Evolutionary conservation across 2,888 invertebrate genomes (phyloP).

Genomic region (Iphiclides podalirius): DNA sequence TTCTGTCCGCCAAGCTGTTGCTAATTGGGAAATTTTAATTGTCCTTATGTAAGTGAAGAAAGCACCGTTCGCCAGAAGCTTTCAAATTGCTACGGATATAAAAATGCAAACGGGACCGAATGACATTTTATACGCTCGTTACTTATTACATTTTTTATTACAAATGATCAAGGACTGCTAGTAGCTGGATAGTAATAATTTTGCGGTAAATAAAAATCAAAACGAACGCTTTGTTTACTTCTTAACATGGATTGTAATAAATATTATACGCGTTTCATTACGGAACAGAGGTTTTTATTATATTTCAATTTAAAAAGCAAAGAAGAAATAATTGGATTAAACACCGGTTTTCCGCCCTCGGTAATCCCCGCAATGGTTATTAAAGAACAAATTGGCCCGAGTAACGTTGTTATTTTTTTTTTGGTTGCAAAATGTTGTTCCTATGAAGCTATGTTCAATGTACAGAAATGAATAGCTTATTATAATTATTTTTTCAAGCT

Average conservation of each 20-base stretch:
- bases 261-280: constrained; percentile 6
- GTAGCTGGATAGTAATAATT: no score
- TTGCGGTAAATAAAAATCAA: no score
- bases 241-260: not conserved
- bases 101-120: no score
- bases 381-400: constrained; percentile 23
- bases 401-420: constrained; percentile 22
- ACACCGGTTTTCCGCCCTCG: constrained; percentile 17
- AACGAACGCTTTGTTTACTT: no score
- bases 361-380: constrained; percentile 24
- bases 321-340: constrained; percentile 25
- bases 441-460: constrained; percentile 6
- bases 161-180: no score
- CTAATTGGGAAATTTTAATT: not conserved
- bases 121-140: no score
- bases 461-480: constrained; percentile 2
- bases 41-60: not conserved
- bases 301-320: constrained; percentile 24
- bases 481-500: not conserved
- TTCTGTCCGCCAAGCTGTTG: not conserved
- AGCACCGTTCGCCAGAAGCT: not conserved
- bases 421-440: constrained; percentile 17
- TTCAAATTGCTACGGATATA: no score
- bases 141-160: no score
- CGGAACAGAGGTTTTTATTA: constrained; percentile 16